Base-by-base conservation (phyloP, 2,888 invertebrate genomes). In the Autographa pulchrina region DNA sequence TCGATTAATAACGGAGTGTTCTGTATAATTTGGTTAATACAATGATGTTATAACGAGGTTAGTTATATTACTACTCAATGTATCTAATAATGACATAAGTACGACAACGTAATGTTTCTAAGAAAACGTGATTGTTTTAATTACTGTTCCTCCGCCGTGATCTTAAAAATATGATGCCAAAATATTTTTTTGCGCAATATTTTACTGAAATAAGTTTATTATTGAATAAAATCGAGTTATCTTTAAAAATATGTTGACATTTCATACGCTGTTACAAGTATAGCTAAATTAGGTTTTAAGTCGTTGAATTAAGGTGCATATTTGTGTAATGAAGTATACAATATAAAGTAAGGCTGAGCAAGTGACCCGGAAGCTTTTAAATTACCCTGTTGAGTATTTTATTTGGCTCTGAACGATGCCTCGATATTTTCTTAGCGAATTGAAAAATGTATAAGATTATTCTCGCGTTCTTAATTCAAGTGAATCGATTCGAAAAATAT, bases 301-400 rank as follows among this genome's bases (percentile, higher is more conserved):
- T 31, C 82, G 68, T 69, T 11, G 82, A 74, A 79, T 85, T 90
- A 89, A 83, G 84, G 88, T 87, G 72, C 71, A 88, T 82, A 85
- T 91, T 90, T 75, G 80, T 78, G 78, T 78, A 86, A 85, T 87
- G 85, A 86, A 77, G 73, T 62, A 48, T 74, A 72, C 77, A 75
- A 89, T 88, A 89, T 87, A 89, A 88, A 88, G 89, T 89, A 87
- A 87, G 84, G 85, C 74, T 72, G 77, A 87, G 86, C 86, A 89
- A 92, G 89, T 91, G 92, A 91, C 89, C 91, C 88, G 89, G 89
- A 92, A 92, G 89, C 90, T 91, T 92, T 92, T 89, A 91, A 92
- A 92, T 92, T 90, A 92, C 89, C 80, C 81, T 83, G 83, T 81
- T 90, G 92, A 92, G 93, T 92, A 92, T 92, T 93, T 93, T 91